These are phyloP conservation scores for Siphamia tubifer DNA, from an alignment of 2,113 vertebrate genomes.

Conservation along the genomic window DNA sequence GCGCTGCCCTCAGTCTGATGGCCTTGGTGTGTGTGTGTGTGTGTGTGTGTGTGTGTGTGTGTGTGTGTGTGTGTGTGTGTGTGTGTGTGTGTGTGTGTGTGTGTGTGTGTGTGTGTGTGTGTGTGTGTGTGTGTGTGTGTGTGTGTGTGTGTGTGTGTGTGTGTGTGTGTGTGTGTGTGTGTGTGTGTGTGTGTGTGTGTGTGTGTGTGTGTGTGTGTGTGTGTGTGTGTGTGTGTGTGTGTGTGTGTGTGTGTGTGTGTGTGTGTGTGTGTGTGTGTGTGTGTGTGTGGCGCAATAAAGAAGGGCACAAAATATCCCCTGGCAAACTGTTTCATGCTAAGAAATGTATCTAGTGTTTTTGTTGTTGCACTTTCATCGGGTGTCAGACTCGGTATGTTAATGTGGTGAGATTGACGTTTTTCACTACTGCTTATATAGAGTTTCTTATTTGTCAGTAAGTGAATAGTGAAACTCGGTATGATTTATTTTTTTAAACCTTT, in stretches of 20 bases:
- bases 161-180: neutral
- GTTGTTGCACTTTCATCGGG: neutral
- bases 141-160: neutral
- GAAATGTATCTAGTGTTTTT: neutral
- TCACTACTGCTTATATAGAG: neutral
- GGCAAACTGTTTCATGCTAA: neutral
- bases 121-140: neutral
- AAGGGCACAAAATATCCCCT: neutral
- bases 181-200: neutral
- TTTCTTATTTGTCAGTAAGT: neutral
- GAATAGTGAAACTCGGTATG: too few relatives aligned
- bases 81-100: neutral
- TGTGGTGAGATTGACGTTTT: neutral
- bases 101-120: neutral
- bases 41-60: neutral
- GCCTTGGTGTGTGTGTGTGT: neutral
- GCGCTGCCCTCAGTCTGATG: constrained; percentile 4
- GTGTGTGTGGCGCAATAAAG: neutral
- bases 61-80: neutral
- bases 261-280: neutral
- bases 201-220: neutral
- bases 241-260: neutral
- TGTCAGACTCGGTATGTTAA: neutral
- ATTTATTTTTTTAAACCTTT: too few relatives aligned
- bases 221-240: neutral